phyloP scores from a whole-genome alignment of 2,797 vertebrate species.

The Linurgus olivaceus region DNA sequence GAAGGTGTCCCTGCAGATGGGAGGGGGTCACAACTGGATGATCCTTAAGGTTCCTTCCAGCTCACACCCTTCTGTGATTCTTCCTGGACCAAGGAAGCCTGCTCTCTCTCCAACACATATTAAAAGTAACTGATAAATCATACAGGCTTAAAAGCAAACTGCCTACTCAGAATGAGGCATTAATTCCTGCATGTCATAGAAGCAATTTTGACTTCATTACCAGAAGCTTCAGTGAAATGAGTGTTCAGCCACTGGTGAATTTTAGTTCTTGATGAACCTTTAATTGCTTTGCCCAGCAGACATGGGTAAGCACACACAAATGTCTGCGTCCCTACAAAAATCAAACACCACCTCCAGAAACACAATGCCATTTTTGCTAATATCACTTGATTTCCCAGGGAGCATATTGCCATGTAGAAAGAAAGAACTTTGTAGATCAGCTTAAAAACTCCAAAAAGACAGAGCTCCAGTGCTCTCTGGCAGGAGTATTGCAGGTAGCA shows the following conservation, averaged over 20 bases:
- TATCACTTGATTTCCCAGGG: not conserved
- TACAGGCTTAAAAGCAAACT: not conserved
- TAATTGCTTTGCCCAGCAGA: not conserved
- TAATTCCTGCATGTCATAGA: not conserved
- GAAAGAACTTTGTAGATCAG: not conserved
- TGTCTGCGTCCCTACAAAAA: not conserved
- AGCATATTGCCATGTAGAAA: not conserved
- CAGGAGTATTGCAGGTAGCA: not conserved
- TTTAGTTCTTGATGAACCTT: conserved; percentile 28
- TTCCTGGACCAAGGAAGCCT: not conserved
- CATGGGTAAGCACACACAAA: fast-evolving
- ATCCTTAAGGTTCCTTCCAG: not conserved
- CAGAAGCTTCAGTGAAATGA: not conserved
- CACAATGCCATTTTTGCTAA: fast-evolving
- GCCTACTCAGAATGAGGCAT: not conserved
- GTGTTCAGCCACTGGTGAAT: not conserved
- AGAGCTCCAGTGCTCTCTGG: not conserved
- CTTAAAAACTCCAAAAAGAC: not conserved
- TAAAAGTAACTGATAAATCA: not conserved
- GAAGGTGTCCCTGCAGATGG: not conserved
- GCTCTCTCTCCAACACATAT: not conserved
- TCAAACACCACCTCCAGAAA: not conserved
- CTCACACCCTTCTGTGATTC: not conserved
- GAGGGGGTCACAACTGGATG: not conserved
- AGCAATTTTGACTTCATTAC: not conserved